These are phyloP conservation scores for Cheilosia urbana DNA, from an alignment of 2,888 invertebrate species.

Conservation along the genomic window DNA sequence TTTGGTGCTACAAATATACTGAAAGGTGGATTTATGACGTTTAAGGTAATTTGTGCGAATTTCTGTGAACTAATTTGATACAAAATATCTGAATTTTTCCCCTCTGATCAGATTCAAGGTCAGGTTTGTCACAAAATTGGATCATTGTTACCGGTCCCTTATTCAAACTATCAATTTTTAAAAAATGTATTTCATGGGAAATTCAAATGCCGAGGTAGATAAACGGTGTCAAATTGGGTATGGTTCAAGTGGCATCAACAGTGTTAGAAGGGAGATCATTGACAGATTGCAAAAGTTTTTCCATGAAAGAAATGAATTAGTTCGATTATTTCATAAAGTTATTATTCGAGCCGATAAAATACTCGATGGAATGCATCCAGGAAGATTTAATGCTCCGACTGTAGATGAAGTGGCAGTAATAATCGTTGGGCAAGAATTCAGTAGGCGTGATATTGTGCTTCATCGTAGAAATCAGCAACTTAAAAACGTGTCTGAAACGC, in stretches of 20 bases:
- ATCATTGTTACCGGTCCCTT: no score
- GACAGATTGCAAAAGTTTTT: slow-evolving; percentile 55
- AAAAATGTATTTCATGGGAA: no score
- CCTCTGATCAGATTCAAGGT: slow-evolving; percentile 24
- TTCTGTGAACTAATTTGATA: no score
- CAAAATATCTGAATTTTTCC: neutral
- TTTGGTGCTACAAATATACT: no score
- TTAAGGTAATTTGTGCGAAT: no score
- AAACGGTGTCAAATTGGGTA: slow-evolving; percentile 38
- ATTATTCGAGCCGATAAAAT: no score
- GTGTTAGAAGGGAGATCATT: slow-evolving; percentile 32
- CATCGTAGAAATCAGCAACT: slow-evolving; percentile 63
- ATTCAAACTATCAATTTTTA: no score
- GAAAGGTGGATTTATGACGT: no score
- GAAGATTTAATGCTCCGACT: no score
- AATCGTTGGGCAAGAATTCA: slow-evolving; percentile 78
- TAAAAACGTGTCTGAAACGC: slow-evolving; percentile 76
- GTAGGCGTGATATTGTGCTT: slow-evolving; percentile 28
- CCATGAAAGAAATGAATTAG: slow-evolving; percentile 78
- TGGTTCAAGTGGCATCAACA: slow-evolving; percentile 1
- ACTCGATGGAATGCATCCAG: no score
- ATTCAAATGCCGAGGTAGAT: slow-evolving; percentile 25
- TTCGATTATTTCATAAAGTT: slow-evolving; percentile 79
- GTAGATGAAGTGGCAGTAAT: slow-evolving; percentile 59
- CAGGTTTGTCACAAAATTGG: slow-evolving; percentile 71